phyloP scores from a whole-genome alignment of 2,113 vertebrate species.

The Rousettus leschenaultii region DNA sequence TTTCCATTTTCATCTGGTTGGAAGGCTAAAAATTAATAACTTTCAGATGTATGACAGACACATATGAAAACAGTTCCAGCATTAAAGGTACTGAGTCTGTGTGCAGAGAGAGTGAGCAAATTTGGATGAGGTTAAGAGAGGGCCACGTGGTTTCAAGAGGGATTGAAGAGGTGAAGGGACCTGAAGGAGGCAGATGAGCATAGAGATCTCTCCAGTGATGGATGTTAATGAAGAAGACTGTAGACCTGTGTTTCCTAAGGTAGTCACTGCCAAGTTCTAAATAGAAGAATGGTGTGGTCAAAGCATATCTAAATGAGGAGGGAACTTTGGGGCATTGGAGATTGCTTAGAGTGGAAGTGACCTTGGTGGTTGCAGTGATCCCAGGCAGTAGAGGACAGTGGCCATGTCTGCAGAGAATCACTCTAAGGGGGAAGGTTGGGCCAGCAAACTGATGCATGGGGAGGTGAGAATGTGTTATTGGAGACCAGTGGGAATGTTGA shows the following conservation, averaged over 20 bases:
- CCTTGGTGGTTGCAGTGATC: not conserved
- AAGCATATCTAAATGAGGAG: not conserved
- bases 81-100: not conserved
- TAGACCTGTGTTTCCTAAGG: not conserved
- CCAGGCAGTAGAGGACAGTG: not conserved
- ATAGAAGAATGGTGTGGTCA: not conserved
- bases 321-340: not conserved
- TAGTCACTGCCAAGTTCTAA: not conserved
- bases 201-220: not conserved
- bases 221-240: not conserved
- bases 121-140: not conserved
- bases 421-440: not conserved
- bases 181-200: not conserved
- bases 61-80: not conserved
- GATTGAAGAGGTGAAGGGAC: not conserved
- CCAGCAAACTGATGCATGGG: fast-evolving
- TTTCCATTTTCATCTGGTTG: not conserved
- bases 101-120: not conserved
- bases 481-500: not conserved
- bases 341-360: not conserved
- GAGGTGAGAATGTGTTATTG: not conserved
- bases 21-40: not conserved
- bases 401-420: not conserved
- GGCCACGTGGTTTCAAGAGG: not conserved
- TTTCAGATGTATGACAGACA: not conserved